Conservation (phyloP, 2,113 vertebrate species). For the Fulmarus glacialis region DNA sequence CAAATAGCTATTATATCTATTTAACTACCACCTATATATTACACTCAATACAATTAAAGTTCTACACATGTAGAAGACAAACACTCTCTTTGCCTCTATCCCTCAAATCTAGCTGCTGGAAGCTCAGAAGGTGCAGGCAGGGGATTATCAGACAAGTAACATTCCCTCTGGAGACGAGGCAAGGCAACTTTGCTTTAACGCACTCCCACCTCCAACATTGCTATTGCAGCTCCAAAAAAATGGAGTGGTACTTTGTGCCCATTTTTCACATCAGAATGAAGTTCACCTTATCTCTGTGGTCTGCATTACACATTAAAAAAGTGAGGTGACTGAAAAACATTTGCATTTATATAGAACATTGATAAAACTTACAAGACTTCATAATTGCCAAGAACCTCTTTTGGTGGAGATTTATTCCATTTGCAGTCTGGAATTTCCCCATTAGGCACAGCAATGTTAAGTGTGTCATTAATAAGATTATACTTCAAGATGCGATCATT, state of each 20-base stretch:
- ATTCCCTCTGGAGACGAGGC: neutral
- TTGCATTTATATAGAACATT: neutral
- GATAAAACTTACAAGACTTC: slow-evolving; percentile 90
- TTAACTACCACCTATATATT: neutral
- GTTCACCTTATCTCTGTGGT: neutral
- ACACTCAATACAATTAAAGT: neutral
- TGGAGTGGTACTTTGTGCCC: neutral
- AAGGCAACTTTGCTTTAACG: neutral
- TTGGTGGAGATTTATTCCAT: slow-evolving; percentile 91
- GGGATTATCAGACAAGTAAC: neutral
- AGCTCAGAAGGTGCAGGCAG: neutral
- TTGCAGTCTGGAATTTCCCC: slow-evolving; percentile 94
- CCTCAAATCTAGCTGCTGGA: neutral
- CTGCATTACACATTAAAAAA: neutral
- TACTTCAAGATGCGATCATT: slow-evolving; percentile 98
- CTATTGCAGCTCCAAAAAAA: neutral
- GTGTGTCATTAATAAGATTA: slow-evolving; percentile 96
- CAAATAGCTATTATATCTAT: neutral
- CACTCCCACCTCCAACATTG: neutral
- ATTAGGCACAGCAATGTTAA: slow-evolving; percentile 93
- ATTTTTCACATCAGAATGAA: neutral
- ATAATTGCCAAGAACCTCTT: slow-evolving; percentile 92
- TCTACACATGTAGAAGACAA: neutral
- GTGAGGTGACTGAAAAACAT: neutral
- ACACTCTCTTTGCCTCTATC: neutral